phyloP scores from a whole-genome alignment of 2,888 invertebrate genomes.

The Campoplex capitator region DNA sequence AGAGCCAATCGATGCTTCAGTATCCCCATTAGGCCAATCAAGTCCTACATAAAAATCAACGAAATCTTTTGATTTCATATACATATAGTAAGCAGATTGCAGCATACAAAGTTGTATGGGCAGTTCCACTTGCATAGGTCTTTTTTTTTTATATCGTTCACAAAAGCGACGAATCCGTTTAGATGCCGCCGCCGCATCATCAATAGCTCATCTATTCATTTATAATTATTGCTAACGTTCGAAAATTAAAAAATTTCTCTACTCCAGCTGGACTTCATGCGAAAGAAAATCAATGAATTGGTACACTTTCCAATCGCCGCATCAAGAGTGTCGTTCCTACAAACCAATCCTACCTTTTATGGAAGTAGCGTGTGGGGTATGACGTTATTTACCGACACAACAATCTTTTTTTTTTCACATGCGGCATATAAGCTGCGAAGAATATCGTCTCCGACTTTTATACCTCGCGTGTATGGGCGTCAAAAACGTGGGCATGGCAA shows the following conservation, averaged over 20 bases:
- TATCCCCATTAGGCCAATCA: background rate
- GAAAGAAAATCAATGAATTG: constrained; percentile 54
- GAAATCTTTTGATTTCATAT: background rate
- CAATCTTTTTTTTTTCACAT: constrained; percentile 20
- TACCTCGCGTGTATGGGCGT: constrained; percentile 54
- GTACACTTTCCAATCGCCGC: constrained; percentile 57
- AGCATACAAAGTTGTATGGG: background rate
- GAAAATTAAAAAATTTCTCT: background rate
- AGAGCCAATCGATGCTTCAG: background rate
- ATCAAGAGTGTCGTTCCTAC: constrained; percentile 21
- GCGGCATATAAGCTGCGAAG: constrained; percentile 9
- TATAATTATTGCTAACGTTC: background rate
- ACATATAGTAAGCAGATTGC: background rate
- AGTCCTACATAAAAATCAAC: background rate
- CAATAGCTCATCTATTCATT: background rate
- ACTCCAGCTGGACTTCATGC: background rate
- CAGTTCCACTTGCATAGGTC: background rate
- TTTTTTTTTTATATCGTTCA: background rate
- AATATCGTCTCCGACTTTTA: constrained; percentile 44
- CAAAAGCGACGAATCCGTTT: background rate
- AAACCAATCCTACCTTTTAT: constrained; percentile 61
- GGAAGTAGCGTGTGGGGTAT: constrained; percentile 61
- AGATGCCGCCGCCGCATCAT: background rate
- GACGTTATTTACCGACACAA: constrained; percentile 62
- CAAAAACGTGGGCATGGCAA: constrained; percentile 30